These are phyloP conservation scores for Diphyllodes magnificus DNA, from an alignment of 2,113 vertebrate species.

Conservation along the genomic window DNA sequence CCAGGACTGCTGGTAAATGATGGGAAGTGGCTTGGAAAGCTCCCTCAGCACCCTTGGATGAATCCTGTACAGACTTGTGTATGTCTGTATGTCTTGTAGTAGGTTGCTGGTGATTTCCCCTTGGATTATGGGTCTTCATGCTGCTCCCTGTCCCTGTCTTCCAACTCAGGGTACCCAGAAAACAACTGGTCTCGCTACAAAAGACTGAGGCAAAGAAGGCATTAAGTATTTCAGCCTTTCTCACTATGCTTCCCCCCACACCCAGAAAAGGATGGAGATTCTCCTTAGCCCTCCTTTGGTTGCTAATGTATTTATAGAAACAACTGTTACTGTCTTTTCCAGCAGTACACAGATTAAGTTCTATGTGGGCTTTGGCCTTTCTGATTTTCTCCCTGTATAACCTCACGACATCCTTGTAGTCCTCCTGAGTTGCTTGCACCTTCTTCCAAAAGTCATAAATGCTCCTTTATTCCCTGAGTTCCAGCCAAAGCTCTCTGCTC, in stretches of 20 bases:
- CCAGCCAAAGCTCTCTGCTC: background rate
- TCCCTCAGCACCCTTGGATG: background rate
- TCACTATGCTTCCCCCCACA: background rate
- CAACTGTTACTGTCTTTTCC: background rate
- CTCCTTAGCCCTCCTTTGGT: background rate
- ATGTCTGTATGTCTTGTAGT: background rate
- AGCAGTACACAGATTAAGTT: background rate
- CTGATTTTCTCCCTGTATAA: background rate
- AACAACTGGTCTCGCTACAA: background rate
- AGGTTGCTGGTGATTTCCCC: background rate
- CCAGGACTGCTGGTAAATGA: background rate
- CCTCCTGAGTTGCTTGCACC: too few relatives aligned
- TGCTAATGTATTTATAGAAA: background rate
- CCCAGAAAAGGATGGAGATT: background rate
- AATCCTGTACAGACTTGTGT: background rate
- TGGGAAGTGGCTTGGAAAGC: background rate
- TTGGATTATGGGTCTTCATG: background rate
- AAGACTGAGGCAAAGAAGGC: background rate
- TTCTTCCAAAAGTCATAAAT: background rate
- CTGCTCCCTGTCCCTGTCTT: background rate
- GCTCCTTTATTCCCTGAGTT: background rate
- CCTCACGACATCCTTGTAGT: background rate
- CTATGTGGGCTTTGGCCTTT: background rate
- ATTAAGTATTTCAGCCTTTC: background rate
- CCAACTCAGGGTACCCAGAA: background rate